Conservation (phyloP, 2,797 vertebrate genomes). For the Silurus aristotelis region DNA sequence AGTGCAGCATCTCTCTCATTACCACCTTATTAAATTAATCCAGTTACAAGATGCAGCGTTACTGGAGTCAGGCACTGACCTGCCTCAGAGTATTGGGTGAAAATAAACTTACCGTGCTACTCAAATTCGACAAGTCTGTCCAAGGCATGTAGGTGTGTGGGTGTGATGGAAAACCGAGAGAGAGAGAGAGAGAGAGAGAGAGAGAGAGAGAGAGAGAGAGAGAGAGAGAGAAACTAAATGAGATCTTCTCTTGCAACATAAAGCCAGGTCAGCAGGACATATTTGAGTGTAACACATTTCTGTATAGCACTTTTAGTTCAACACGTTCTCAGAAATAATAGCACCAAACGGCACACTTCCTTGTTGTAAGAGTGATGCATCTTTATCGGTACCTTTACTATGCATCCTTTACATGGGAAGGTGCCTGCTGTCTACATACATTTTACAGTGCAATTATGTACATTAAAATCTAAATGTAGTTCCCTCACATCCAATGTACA, state of each 20-base stretch:
- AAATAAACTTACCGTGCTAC: conserved; percentile 42
- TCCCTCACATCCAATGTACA: neutral
- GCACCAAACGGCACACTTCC: neutral
- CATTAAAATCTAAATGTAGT: neutral
- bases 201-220: neutral
- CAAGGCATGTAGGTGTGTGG: conserved; percentile 30
- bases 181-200: neutral
- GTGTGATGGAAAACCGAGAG: conserved; percentile 5
- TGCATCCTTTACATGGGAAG: neutral
- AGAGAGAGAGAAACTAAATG: neutral
- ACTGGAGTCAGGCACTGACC: conserved; percentile 39
- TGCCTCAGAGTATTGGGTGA: conserved; percentile 47
- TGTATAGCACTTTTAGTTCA: neutral
- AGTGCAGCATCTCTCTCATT: conserved; percentile 50
- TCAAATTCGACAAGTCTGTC: conserved; percentile 47
- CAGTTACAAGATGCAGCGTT: conserved; percentile 50
- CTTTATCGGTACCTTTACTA: neutral
- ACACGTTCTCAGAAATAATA: neutral
- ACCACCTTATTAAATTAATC: conserved; percentile 56
- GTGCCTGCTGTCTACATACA: neutral
- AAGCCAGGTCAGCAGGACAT: conserved; percentile 5
- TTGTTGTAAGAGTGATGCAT: neutral
- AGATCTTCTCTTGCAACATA: neutral
- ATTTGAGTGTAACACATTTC: conserved; percentile 2
- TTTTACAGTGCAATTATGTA: neutral